Evolutionary conservation across 2,888 invertebrate species (phyloP).

Genomic region (Panorpa germanica): DNA sequence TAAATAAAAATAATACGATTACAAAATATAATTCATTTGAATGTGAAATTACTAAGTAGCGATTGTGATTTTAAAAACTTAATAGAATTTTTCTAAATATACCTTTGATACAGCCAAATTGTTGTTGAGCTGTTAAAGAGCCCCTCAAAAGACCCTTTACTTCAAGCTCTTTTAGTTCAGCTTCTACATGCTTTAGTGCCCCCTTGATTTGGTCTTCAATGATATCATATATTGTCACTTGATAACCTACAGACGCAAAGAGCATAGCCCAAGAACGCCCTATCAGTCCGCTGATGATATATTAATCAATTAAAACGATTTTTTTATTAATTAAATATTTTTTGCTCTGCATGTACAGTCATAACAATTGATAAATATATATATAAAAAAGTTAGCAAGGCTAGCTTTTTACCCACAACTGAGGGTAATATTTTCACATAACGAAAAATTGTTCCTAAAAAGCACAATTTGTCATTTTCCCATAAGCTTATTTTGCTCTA

Average conservation of each 20-base stretch:
- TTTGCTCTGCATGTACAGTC: constrained; percentile 1
- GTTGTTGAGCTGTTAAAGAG: constrained; percentile 48
- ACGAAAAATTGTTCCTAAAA: too few species aligned
- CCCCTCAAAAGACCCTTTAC: constrained; percentile 57
- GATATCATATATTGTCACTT: constrained; percentile 74
- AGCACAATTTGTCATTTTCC: too few species aligned
- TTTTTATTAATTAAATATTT: not conserved
- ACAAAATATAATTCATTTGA: too few species aligned
- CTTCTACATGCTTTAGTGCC: constrained; percentile 53
- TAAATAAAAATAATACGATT: too few species aligned
- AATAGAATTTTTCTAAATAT: constrained; percentile 7
- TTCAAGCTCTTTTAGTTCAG: constrained; percentile 53
- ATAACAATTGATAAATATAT: constrained; percentile 1
- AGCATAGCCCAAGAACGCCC: constrained; percentile 96
- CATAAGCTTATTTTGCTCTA: too few species aligned
- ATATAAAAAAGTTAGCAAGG: not conserved
- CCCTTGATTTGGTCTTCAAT: constrained; percentile 50
- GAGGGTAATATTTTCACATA: too few species aligned
- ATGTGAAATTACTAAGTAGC: not conserved
- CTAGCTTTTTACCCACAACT: too few species aligned
- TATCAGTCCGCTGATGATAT: constrained; percentile 62
- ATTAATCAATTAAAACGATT: too few species aligned
- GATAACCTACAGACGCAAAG: constrained; percentile 82
- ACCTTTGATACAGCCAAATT: constrained; percentile 59
- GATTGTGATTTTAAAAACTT: not conserved